These are phyloP conservation scores for Burhinus oedicnemus DNA, from an alignment of 2,113 vertebrate species.

Conservation along the genomic window DNA sequence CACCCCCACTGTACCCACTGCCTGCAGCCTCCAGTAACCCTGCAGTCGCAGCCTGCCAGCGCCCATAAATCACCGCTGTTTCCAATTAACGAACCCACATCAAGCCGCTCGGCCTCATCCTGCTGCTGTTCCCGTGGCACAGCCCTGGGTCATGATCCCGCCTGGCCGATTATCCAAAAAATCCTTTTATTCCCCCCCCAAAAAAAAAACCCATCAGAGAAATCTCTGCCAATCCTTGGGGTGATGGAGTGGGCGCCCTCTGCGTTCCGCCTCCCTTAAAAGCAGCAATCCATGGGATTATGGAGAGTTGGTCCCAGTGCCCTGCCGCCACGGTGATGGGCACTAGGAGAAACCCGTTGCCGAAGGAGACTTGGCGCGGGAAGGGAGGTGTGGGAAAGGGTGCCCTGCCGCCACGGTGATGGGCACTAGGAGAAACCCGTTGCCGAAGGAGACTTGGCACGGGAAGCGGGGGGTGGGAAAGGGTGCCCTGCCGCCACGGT, in stretches of 20 bases:
- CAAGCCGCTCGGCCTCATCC: background rate
- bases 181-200: background rate
- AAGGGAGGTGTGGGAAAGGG: background rate
- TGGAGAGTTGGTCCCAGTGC: fast-evolving
- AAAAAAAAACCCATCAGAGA: background rate
- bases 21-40: background rate
- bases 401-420: background rate
- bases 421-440: too few relatives aligned
- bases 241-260: background rate
- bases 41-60: fast-evolving
- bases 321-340: background rate
- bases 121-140: background rate
- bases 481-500: too few relatives aligned
- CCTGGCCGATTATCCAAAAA: fast-evolving
- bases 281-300: too few relatives aligned
- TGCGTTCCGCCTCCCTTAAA: background rate
- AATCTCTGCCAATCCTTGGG: background rate
- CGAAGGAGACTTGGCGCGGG: too few relatives aligned
- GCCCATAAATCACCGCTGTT: fast-evolving
- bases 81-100: background rate
- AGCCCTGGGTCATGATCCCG: fast-evolving
- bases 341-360: background rate
- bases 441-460: too few relatives aligned
- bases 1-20: too few relatives aligned
- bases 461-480: too few relatives aligned